phyloP scores from a whole-genome alignment of 2,888 invertebrate genomes.

The Acrobasis repandana region DNA sequence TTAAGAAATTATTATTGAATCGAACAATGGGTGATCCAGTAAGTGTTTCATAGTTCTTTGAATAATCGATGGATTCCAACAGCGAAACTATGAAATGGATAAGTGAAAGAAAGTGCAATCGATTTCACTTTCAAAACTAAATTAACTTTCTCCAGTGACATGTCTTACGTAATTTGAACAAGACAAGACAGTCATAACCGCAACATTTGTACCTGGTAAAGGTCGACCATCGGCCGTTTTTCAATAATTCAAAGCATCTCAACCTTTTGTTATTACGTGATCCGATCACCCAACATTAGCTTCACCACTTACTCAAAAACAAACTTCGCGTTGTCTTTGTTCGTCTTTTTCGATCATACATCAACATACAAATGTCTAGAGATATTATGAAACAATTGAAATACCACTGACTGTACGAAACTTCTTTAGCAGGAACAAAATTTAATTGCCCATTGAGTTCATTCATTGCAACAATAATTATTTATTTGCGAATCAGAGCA shows the following conservation, averaged over 20 bases:
- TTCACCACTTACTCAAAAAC: background rate
- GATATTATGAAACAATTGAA: background rate
- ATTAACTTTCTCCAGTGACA: constrained; percentile 83
- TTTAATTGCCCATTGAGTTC: constrained; percentile 29
- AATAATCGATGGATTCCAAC: constrained; percentile 52
- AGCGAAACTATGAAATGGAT: constrained; percentile 71
- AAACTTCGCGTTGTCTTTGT: background rate
- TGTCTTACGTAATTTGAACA: constrained; percentile 76
- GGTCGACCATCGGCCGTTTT: constrained; percentile 56
- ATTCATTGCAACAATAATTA: constrained; percentile 29
- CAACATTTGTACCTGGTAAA: constrained; percentile 71
- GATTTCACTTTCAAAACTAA: constrained; percentile 83
- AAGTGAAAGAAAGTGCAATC: constrained; percentile 82
- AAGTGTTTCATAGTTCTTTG: constrained; percentile 36
- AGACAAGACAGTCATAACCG: constrained; percentile 75
- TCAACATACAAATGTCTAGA: background rate
- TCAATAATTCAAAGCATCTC: constrained; percentile 44
- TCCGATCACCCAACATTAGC: constrained; percentile 10
- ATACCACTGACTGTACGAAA: constrained; percentile 1
- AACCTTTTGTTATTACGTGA: constrained; percentile 36
- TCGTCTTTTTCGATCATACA: background rate
- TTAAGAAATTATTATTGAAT: constrained; percentile 5
- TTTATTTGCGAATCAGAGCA: constrained; percentile 25
- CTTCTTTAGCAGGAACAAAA: constrained; percentile 13
- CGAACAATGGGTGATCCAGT: constrained; percentile 25